Conservation (phyloP, 2,113 vertebrate genomes). For the Eptatretus burgeri region DNA sequence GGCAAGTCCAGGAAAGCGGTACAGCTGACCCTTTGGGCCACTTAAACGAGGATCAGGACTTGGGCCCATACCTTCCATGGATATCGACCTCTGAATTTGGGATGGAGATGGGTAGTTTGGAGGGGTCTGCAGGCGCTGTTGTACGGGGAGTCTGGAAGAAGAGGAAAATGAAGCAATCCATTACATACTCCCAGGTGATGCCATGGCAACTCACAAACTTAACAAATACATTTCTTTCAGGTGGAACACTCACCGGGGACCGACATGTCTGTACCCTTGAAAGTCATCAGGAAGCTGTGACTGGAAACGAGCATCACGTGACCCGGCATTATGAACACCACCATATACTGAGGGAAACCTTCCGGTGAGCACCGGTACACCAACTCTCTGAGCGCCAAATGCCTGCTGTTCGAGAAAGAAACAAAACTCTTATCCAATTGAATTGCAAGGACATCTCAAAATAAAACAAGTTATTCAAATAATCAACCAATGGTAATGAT, state of each 20-base stretch:
- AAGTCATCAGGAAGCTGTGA: conserved; percentile 2
- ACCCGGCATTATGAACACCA: neutral
- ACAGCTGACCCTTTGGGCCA: conserved; percentile 21
- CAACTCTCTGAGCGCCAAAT: conserved; percentile 1
- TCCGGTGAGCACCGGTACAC: neutral
- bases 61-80: conserved; percentile 25
- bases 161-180: no score
- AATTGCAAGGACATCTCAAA: no score
- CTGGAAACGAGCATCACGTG: neutral
- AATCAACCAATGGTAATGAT: no score
- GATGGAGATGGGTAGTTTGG: conserved; percentile 25
- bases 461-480: no score
- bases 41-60: conserved; percentile 15
- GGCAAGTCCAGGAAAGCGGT: conserved; percentile 32
- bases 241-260: neutral
- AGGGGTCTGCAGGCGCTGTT: conserved; percentile 33
- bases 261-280: conserved; percentile 5
- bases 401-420: neutral
- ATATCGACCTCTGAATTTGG: conserved; percentile 33
- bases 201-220: no score
- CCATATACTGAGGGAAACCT: neutral
- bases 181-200: no score
- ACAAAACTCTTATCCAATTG: no score
- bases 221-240: neutral
- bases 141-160: conserved; percentile 15